phyloP scores from a whole-genome alignment of 1,140 invertebrate species.

The Pectinophora gossypiella region DNA sequence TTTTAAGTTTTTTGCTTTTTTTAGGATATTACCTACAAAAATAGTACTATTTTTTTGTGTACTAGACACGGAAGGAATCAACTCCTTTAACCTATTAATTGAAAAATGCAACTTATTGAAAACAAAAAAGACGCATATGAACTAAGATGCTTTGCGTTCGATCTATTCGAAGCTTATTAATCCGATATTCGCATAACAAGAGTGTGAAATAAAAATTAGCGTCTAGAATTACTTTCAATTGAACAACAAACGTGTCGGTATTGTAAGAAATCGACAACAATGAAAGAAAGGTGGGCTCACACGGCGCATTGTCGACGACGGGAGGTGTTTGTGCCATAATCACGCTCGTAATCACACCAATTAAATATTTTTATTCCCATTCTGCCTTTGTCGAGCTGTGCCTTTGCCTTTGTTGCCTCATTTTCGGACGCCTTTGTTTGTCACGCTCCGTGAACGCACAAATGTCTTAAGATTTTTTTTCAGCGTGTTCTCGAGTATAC shows the following conservation, averaged over 20 bases:
- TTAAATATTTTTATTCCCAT: constrained; percentile 71
- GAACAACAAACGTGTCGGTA: not conserved
- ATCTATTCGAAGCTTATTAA: too few species aligned
- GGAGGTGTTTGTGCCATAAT: constrained; percentile 65
- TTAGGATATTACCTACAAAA: too few species aligned
- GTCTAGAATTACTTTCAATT: not conserved
- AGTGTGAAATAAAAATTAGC: constrained; percentile 3
- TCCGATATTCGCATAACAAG: too few species aligned
- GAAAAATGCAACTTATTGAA: too few species aligned
- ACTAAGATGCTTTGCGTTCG: too few species aligned
- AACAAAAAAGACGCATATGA: too few species aligned
- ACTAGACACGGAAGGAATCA: too few species aligned
- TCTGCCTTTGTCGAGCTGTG: constrained; percentile 43
- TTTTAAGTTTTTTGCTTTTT: too few species aligned
- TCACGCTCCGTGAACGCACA: constrained; percentile 6
- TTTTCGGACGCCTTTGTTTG: constrained; percentile 47
- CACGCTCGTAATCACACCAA: constrained; percentile 62
- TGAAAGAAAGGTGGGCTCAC: constrained; percentile 15
- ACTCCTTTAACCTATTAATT: too few species aligned
- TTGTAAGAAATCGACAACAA: constrained; percentile 15
- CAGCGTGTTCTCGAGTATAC: not conserved
- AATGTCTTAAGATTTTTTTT: constrained; percentile 1
- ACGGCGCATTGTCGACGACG: constrained; percentile 25
- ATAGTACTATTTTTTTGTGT: too few species aligned
- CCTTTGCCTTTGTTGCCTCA: constrained; percentile 48